Evolutionary conservation across 2,797 vertebrate genomes (phyloP).

Genomic region (Gouania willdenowi): DNA sequence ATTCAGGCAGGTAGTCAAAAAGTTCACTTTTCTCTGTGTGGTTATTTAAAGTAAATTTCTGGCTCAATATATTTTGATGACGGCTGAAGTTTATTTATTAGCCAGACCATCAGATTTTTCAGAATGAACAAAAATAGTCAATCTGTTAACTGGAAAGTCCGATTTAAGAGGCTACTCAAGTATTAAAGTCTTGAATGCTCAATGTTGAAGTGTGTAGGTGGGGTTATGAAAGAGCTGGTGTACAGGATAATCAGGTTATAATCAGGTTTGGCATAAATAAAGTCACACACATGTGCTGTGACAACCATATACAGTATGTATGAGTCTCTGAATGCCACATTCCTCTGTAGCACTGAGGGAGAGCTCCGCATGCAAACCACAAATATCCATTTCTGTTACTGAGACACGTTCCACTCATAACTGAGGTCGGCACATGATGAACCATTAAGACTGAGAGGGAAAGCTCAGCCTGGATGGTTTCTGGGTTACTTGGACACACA

Average conservation of each 20-base stretch:
- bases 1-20: too few relatives aligned
- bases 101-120: too few relatives aligned
- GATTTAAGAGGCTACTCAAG: too few relatives aligned
- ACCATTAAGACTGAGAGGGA: not conserved
- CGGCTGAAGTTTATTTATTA: too few relatives aligned
- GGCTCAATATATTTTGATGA: too few relatives aligned
- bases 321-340: conserved; percentile 10
- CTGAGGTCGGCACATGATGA: not conserved
- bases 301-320: conserved; percentile 3
- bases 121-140: too few relatives aligned
- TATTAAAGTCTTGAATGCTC: too few relatives aligned
- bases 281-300: not conserved
- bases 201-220: too few relatives aligned
- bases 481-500: not conserved
- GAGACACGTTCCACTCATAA: conserved; percentile 21
- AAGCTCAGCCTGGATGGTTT: conserved; percentile 1
- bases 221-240: not conserved
- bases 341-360: not conserved
- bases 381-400: conserved; percentile 30
- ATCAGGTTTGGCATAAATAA: not conserved
- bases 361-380: conserved; percentile 14
- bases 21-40: too few relatives aligned
- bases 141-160: too few relatives aligned
- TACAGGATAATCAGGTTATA: conserved; percentile 34
- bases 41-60: too few relatives aligned